Evolutionary conservation across 2,113 vertebrate genomes (phyloP).

Genomic region (Zosterops pallidus): DNA sequence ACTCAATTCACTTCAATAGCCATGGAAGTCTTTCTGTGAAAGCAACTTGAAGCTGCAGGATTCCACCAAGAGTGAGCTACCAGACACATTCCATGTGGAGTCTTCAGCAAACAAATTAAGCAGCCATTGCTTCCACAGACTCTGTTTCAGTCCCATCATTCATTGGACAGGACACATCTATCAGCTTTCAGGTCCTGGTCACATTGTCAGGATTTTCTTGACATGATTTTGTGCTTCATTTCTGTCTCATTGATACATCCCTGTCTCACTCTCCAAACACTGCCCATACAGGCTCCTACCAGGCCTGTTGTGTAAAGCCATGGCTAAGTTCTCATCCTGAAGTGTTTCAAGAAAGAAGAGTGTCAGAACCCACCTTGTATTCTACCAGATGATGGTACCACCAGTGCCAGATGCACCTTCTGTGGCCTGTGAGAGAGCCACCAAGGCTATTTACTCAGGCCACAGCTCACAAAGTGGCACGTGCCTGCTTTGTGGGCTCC

Average conservation of each 20-base stretch:
- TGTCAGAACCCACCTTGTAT: fast-evolving
- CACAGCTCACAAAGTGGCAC: background rate
- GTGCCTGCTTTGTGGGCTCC: background rate
- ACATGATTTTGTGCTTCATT: background rate
- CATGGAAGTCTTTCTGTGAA: background rate
- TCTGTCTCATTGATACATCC: background rate
- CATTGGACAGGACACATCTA: background rate
- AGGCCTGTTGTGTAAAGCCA: background rate
- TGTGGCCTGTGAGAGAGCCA: background rate
- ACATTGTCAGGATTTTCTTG: background rate
- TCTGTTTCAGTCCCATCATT: background rate
- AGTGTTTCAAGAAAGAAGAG: background rate
- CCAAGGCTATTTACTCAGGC: background rate
- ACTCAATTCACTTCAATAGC: background rate
- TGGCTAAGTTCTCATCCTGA: background rate
- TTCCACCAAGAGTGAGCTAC: background rate
- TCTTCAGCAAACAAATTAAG: background rate
- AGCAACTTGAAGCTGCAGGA: background rate
- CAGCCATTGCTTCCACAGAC: background rate
- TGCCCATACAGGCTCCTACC: background rate
- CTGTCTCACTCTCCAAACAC: background rate
- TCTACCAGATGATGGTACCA: background rate
- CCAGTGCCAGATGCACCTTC: no score
- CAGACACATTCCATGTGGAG: background rate
- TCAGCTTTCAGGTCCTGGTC: background rate